phyloP scores from a whole-genome alignment of 2,888 invertebrate species.

The Drosophila mettleri region DNA sequence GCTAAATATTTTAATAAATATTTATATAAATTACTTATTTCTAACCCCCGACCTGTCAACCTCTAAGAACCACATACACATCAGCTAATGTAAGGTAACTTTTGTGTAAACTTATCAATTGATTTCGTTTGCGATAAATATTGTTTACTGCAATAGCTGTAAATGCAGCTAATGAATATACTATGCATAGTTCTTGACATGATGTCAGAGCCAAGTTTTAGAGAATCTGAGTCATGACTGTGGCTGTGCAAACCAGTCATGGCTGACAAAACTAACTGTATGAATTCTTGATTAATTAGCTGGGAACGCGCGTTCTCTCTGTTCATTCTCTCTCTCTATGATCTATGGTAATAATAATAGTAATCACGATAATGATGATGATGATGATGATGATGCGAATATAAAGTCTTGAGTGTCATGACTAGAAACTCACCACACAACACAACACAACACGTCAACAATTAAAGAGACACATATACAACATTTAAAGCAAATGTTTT shows the following conservation, averaged over 20 bases:
- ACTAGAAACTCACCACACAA: slow-evolving; percentile 13
- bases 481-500: slow-evolving; percentile 50
- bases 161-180: slow-evolving; percentile 14
- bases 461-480: slow-evolving; percentile 49
- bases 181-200: slow-evolving; percentile 21
- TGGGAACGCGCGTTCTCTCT: slow-evolving; percentile 56
- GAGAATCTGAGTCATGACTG: slow-evolving; percentile 42
- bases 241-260: slow-evolving; percentile 37
- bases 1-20: no score
- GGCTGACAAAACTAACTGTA: slow-evolving; percentile 47
- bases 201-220: slow-evolving; percentile 49
- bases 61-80: background rate
- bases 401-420: slow-evolving; percentile 32
- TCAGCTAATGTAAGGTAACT: background rate
- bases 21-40: no score
- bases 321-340: slow-evolving; percentile 11
- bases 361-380: slow-evolving; percentile 25
- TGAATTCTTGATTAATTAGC: slow-evolving; percentile 70
- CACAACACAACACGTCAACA: slow-evolving; percentile 33
- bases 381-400: slow-evolving; percentile 48
- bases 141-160: slow-evolving; percentile 12
- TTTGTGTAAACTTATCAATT: slow-evolving; percentile 39
- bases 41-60: no score
- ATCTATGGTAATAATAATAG: slow-evolving; percentile 13
- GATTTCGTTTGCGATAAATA: slow-evolving; percentile 24